A percentile compares a stretch with the other conserved stretches of the same genome.
Conservation (phyloP, 2,113 vertebrate genomes). For the Colossoma macropomum region DNA sequence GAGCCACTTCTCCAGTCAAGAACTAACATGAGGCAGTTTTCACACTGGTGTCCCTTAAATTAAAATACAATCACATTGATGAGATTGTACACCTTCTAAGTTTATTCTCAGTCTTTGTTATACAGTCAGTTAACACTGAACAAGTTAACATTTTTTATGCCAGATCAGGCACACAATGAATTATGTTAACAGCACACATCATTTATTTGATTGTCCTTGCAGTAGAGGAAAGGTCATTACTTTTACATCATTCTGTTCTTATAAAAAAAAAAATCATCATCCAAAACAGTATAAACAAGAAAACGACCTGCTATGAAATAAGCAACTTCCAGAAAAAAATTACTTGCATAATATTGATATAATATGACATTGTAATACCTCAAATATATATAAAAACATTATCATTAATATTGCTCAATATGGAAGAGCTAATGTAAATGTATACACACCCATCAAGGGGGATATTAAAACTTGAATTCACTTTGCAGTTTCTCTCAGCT, state of each 20-base stretch:
- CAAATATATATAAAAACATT: conserved; percentile 14
- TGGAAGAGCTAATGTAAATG: conserved; percentile 21
- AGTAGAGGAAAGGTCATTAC: conserved; percentile 11
- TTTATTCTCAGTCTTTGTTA: background rate
- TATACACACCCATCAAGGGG: conserved; percentile 35
- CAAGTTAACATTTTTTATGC: background rate
- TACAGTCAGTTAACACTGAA: background rate
- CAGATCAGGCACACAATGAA: background rate
- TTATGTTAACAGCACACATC: conserved; percentile 20
- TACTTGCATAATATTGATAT: conserved; percentile 15
- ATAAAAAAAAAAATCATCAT: background rate
- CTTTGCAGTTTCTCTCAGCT: conserved; percentile 26
- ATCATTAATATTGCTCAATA: conserved; percentile 14
- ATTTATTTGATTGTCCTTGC: conserved; percentile 16
- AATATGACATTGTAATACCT: background rate
- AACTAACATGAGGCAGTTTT: background rate
- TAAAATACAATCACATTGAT: too few relatives aligned
- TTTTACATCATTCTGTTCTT: conserved; percentile 1
- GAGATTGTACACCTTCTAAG: background rate
- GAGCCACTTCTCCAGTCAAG: background rate
- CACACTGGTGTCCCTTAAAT: too few relatives aligned
- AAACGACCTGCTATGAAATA: background rate
- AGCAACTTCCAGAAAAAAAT: conserved; percentile 9
- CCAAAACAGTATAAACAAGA: background rate
- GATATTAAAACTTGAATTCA: conserved; percentile 17